Conservation (phyloP, 2,113 vertebrate genomes). For the Gopherus flavomarginatus region DNA sequence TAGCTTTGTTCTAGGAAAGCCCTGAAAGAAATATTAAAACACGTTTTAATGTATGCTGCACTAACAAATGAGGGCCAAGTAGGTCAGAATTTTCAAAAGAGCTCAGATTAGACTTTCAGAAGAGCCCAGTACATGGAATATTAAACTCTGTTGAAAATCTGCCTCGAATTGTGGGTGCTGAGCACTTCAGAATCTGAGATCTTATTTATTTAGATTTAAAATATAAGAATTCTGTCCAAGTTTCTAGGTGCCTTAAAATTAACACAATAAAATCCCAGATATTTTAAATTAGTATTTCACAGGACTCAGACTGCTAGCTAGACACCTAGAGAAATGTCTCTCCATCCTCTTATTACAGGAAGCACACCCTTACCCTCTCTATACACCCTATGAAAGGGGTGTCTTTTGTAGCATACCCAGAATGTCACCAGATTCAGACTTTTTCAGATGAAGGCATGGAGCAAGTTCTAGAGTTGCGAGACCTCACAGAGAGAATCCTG, state of each 20-base stretch:
- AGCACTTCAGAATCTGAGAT: slow-evolving; percentile 21
- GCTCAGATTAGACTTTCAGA: slow-evolving; percentile 29
- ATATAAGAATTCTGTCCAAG: not conserved
- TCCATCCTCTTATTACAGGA: not conserved
- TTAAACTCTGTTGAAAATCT: slow-evolving; percentile 18
- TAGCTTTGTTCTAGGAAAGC: slow-evolving; percentile 45
- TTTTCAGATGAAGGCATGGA: not conserved
- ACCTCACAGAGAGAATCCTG: not conserved
- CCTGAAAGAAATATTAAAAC: slow-evolving; percentile 50
- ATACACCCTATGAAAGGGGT: not conserved
- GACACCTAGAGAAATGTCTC: not conserved
- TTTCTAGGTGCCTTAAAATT: not conserved
- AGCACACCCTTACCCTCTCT: not conserved
- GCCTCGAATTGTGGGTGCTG: slow-evolving; percentile 15
- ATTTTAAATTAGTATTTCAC: not conserved
- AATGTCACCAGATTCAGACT: not conserved
- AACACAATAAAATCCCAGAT: not conserved
- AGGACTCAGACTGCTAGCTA: not conserved
- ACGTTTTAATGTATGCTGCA: slow-evolving; percentile 27
- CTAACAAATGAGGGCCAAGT: not conserved
- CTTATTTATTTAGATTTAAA: not conserved
- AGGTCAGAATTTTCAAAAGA: not conserved
- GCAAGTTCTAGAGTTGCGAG: not conserved
- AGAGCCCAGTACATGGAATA: not conserved
- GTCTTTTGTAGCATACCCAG: not conserved